These are phyloP conservation scores for Helogale parvula DNA, from an alignment of 2,113 vertebrate species.

Conservation along the genomic window DNA sequence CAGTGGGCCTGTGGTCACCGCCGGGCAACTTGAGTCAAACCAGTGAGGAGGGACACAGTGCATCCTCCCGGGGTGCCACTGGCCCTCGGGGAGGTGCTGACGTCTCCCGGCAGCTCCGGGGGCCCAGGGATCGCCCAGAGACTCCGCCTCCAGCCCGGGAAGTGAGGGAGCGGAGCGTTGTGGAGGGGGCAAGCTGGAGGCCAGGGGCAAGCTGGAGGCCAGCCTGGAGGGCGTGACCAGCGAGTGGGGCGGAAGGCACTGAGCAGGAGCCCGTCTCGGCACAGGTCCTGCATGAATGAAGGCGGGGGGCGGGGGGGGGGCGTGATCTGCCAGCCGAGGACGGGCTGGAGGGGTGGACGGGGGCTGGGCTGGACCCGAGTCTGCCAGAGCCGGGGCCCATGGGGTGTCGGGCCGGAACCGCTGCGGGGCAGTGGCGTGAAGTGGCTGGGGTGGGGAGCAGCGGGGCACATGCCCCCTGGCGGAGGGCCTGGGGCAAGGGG, in stretches of 20 bases:
- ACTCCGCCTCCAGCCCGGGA: background rate
- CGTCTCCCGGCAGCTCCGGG: background rate
- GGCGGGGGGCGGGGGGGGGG: background rate
- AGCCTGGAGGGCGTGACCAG: no score
- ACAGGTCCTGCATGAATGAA: rapidly evolving
- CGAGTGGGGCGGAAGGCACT: background rate
- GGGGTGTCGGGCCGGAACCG: rapidly evolving
- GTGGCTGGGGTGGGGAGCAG: no score
- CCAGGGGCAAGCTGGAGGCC: no score
- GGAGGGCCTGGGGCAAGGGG: background rate
- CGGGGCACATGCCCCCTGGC: background rate
- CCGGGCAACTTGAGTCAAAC: rapidly evolving
- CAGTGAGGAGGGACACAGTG: rapidly evolving
- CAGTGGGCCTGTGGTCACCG: background rate
- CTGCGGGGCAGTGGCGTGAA: background rate
- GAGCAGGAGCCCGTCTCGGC: background rate
- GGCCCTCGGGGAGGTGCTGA: no score
- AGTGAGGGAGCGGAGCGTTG: background rate
- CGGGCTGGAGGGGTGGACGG: background rate
- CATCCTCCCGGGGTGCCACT: rapidly evolving
- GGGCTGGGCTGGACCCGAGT: background rate
- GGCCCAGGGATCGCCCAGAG: background rate
- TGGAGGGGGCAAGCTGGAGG: no score
- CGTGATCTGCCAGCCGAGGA: background rate
- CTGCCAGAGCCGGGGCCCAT: rapidly evolving